Conservation (phyloP, 2,888 invertebrate genomes). For the Dioctria rufipes region DNA sequence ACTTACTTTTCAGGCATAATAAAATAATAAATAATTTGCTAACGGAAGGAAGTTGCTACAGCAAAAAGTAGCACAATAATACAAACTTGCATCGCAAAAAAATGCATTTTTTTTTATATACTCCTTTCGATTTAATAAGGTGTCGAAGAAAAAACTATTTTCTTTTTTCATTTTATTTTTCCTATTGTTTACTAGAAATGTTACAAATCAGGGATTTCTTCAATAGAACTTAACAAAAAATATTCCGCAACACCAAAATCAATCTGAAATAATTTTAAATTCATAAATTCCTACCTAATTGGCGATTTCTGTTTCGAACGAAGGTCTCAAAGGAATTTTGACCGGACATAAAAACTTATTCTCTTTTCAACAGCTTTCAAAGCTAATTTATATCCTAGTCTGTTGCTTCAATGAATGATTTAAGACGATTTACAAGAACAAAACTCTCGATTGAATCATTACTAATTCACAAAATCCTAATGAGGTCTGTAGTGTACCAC, state of each 20-base stretch:
- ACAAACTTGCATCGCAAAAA: too few species aligned
- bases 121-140: too few species aligned
- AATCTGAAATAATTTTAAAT: slow-evolving; percentile 22
- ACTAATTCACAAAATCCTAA: slow-evolving; percentile 37
- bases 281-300: slow-evolving; percentile 58
- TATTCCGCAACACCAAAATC: slow-evolving; percentile 13
- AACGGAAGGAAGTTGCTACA: too few species aligned
- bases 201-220: neutral
- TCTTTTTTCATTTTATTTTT: neutral
- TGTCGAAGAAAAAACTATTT: too few species aligned
- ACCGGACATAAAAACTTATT: neutral
- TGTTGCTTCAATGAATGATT: slow-evolving; percentile 35
- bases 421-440: slow-evolving; percentile 15
- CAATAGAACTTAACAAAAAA: neutral
- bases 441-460: slow-evolving; percentile 37
- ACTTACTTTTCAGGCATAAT: too few species aligned
- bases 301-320: slow-evolving; percentile 53
- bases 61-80: too few species aligned
- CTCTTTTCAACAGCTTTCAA: slow-evolving; percentile 1
- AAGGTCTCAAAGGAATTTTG: slow-evolving; percentile 38
- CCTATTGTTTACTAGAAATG: neutral
- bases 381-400: neutral
- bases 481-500: slow-evolving; percentile 21
- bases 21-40: too few species aligned
- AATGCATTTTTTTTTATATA: too few species aligned